These are phyloP conservation scores for Rotaria sp. DNA, from an alignment of 2,888 invertebrate genomes.

Conservation along the genomic window DNA sequence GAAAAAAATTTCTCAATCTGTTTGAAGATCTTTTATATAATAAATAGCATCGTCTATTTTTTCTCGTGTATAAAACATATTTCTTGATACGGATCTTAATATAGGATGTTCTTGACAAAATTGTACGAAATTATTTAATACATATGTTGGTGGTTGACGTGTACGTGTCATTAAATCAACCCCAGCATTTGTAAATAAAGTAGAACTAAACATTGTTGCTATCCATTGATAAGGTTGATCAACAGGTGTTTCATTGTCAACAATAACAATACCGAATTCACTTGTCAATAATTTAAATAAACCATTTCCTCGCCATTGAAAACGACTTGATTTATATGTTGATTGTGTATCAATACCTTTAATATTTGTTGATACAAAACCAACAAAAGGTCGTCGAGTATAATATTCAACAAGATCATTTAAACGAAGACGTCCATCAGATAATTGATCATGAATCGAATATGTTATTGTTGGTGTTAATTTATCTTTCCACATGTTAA, in stretches of 20 bases:
- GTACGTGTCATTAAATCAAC: not conserved
- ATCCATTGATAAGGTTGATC: not conserved
- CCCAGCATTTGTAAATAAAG: not conserved
- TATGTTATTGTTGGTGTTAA: not conserved
- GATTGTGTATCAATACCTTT: not conserved
- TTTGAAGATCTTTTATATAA: not conserved
- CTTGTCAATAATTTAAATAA: not conserved
- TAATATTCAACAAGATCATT: slow-evolving; percentile 1
- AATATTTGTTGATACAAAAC: not conserved
- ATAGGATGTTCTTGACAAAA: not conserved
- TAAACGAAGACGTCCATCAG: not conserved
- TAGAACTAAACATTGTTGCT: not conserved
- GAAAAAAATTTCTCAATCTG: not conserved
- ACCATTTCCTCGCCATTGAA: slow-evolving; percentile 18
- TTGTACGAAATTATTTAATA: not conserved
- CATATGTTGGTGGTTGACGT: not conserved
- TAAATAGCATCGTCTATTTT: not conserved
- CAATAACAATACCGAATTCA: not conserved
- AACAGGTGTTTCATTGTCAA: not conserved
- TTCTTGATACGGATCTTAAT: not conserved
- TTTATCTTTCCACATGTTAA: slow-evolving; percentile 2
- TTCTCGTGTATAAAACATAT: not conserved
- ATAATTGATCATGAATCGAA: not conserved
- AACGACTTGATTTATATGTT: not conserved
- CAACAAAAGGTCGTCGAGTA: not conserved